A percentile compares a stretch with the other conserved stretches of the same genome.
Evolutionary conservation across 2,113 vertebrate species (phyloP).

Genomic region (Saccopteryx leptura): DNA sequence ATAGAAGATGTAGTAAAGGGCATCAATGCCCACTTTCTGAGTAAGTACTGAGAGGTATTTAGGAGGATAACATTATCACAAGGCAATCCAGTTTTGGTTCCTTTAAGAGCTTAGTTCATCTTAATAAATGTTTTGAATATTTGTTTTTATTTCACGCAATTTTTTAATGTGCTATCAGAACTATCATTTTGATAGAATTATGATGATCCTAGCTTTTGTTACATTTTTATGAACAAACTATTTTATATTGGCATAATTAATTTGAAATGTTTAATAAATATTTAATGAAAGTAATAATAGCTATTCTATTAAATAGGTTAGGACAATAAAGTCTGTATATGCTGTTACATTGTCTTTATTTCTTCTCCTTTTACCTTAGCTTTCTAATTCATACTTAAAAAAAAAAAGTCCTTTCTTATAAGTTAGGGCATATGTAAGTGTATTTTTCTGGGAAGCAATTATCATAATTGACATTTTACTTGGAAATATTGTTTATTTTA

Average conservation of each 20-base stretch:
- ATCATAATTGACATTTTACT: conserved; percentile 57
- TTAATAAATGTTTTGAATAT: conserved; percentile 32
- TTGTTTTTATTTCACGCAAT: conserved; percentile 29
- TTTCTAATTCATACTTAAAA: conserved; percentile 48
- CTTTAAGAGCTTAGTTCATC: conserved; percentile 41
- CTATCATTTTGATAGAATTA: conserved; percentile 41
- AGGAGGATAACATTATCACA: not conserved
- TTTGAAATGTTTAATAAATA: conserved; percentile 39
- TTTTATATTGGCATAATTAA: conserved; percentile 60
- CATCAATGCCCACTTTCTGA: not conserved
- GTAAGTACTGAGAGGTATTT: not conserved
- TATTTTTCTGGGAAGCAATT: conserved; percentile 49
- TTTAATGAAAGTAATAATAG: conserved; percentile 51
- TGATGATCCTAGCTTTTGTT: conserved; percentile 34
- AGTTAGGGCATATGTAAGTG: conserved; percentile 36
- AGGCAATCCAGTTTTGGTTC: conserved; percentile 3
- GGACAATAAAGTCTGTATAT: not conserved
- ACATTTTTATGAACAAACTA: conserved; percentile 27
- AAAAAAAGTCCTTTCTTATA: not conserved
- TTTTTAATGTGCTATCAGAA: conserved; percentile 48
- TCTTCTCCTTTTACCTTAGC: conserved; percentile 2
- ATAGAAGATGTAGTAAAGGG: not conserved
- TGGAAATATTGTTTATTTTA: conserved; percentile 42
- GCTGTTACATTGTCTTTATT: not conserved
- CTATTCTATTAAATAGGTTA: not conserved